Percentiles rank a stretch among this genome's conserved stretches.
These are phyloP conservation scores for Fabriciana adippe DNA, from an alignment of 2,888 invertebrate genomes.

Conservation along the genomic window DNA sequence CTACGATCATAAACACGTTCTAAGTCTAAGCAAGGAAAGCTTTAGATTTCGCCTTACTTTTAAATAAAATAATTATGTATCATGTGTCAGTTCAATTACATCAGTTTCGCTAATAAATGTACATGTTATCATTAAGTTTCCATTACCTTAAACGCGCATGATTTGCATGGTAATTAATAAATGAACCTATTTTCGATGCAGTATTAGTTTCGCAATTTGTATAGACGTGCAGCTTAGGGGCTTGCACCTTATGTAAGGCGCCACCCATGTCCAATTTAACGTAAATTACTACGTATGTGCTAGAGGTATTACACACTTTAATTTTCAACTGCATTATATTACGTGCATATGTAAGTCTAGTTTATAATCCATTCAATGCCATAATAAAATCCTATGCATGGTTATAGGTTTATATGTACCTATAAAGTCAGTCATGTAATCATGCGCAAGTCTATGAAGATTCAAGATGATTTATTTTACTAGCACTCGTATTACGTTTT, in stretches of 20 bases:
- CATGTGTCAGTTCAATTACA: constrained; percentile 5
- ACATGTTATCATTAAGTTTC: constrained; percentile 41
- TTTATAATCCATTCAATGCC: too few species aligned
- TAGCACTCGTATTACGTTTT: too few species aligned
- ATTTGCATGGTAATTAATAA: constrained; percentile 44
- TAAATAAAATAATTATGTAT: constrained; percentile 9
- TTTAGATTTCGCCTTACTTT: constrained; percentile 13
- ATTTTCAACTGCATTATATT: constrained; percentile 2
- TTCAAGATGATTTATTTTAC: too few species aligned
- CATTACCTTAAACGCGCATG: constrained; percentile 45
- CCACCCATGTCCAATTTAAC: constrained; percentile 48
- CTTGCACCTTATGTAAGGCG: constrained; percentile 68
- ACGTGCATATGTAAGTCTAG: neutral
- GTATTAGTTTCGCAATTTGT: constrained; percentile 60
- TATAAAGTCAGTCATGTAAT: too few species aligned
- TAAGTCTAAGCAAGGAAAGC: neutral
- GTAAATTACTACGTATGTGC: constrained; percentile 64
- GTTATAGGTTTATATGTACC: too few species aligned
- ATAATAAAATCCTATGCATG: too few species aligned
- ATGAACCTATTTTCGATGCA: constrained; percentile 31
- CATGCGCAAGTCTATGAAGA: too few species aligned
- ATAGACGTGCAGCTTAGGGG: constrained; percentile 68
- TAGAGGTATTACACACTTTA: constrained; percentile 40
- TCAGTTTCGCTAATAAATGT: constrained; percentile 11
- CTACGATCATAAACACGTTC: neutral